Evolutionary conservation across 2,888 invertebrate species (phyloP), one percentile per base, ranked within the genome.

Genomic region (Ophioninae sp.): DNA sequence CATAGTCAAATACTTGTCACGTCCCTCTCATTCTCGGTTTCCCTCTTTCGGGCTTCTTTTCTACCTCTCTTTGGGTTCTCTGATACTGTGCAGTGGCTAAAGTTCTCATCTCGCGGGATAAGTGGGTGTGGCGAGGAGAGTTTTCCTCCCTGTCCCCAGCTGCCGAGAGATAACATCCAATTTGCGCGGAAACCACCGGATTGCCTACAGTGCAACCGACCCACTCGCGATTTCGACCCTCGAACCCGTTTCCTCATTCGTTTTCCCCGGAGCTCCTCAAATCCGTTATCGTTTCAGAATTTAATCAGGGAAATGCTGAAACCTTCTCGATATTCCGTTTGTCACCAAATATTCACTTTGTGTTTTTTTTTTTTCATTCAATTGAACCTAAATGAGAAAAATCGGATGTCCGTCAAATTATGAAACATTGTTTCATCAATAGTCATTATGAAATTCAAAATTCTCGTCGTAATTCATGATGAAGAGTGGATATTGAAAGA

Each of bases 81-180:
- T 67, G 74, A 83, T 71, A 67, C 73, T 84, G 79, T 85, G 84
- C 85, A 84, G 86, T 87, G 88, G 87, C 85, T 86, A 87, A 88
- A 88, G 87, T 88, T 88, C 87, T 88, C 87, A 87, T 88, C 87
- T 87, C 84, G 82, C 86, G 86, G 85, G 85, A 87, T 86, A 87
- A 86, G 87, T 86, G 87, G 85, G 87, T 87, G 86, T 86, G 86
- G 86, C 85, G 69, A 56, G 30, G 23, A 37, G 77, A 78, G 71
- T 71, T 85, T 85, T 85, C 83, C 83, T 80, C 83, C 85, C 86
- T 89, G 88, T 90, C 90, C 90, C 90, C 90, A 90, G 90, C 90
- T 90, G 91, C 90, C 86, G 88, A 88, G 91, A 90, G 90, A 90
- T 91, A 91, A 89, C 88, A 89, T 90, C 89, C 90, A 89, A 90